These are phyloP conservation scores for Lamprologus callipterus DNA, from an alignment of 2,113 vertebrate genomes.

Conservation along the genomic window DNA sequence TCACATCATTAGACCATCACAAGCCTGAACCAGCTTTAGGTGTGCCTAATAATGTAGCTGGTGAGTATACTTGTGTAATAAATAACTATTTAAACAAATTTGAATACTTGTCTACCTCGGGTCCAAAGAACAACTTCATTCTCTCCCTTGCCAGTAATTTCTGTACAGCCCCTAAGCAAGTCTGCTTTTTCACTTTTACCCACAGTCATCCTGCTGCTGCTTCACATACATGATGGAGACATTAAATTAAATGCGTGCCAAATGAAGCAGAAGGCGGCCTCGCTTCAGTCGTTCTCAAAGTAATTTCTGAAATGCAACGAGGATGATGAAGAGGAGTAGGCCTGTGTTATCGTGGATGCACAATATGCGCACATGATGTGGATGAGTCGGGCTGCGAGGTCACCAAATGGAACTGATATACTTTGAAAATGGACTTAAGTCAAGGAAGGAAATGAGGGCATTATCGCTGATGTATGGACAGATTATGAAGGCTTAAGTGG, in stretches of 20 bases:
- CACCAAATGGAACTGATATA: neutral
- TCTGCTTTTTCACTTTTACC: neutral
- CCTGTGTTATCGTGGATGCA: neutral
- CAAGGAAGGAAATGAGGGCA: constrained; percentile 5
- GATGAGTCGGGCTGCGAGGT: neutral
- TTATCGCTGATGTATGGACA: constrained; percentile 33
- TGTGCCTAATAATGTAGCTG: neutral
- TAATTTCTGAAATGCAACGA: neutral
- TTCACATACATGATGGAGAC: neutral
- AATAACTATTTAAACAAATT: neutral
- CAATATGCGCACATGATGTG: neutral
- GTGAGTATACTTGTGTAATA: neutral
- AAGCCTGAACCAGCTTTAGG: neutral
- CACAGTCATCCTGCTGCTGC: neutral
- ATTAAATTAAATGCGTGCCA: neutral
- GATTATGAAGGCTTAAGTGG: constrained; percentile 27
- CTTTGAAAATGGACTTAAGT: constrained; percentile 5
- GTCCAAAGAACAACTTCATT: neutral
- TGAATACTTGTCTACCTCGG: neutral
- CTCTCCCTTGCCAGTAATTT: neutral
- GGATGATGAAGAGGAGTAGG: neutral
- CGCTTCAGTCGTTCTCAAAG: neutral
- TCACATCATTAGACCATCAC: neutral
- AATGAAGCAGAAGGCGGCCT: neutral
- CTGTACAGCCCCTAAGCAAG: neutral